These are phyloP conservation scores for Euura saliciscinereae DNA, from an alignment of 1,140 invertebrate species.

Conservation along the genomic window DNA sequence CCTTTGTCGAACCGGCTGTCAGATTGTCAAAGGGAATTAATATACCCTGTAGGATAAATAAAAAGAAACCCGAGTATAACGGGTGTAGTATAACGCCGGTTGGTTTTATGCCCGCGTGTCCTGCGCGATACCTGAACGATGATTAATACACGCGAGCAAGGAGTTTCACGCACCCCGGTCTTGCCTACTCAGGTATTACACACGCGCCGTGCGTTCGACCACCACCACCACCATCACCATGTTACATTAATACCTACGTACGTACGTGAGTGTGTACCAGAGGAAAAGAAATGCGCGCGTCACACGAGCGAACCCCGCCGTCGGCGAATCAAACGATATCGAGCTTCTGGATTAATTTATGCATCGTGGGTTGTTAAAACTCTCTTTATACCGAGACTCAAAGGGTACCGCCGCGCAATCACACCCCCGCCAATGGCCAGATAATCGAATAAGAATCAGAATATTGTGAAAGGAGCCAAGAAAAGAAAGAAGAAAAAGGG, in stretches of 20 bases:
- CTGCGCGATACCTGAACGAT: too few species aligned
- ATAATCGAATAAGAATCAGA: too few species aligned
- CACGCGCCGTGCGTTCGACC: too few species aligned
- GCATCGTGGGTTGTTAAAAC: constrained; percentile 58
- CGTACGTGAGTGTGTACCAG: too few species aligned
- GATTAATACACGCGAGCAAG: too few species aligned
- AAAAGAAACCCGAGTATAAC: background rate
- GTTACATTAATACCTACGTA: too few species aligned
- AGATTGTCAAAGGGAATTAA: constrained; percentile 50
- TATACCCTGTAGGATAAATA: constrained; percentile 35
- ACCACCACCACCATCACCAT: too few species aligned
- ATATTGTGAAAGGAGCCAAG: too few species aligned
- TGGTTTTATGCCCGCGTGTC: too few species aligned
- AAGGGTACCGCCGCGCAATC: constrained; percentile 47
- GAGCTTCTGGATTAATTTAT: constrained; percentile 60
- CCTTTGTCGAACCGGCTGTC: constrained; percentile 28
- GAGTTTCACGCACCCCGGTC: too few species aligned
- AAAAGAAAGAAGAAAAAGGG: too few species aligned
- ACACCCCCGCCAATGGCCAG: constrained; percentile 21
- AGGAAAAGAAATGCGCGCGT: constrained; percentile 12
- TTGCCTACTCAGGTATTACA: too few species aligned
- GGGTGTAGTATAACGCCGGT: background rate
- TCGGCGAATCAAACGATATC: constrained; percentile 60
- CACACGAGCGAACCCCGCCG: constrained; percentile 35
- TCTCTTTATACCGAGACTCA: constrained; percentile 46